phyloP scores from a whole-genome alignment of 2,113 vertebrate genomes.

The Pantherophis guttatus region DNA sequence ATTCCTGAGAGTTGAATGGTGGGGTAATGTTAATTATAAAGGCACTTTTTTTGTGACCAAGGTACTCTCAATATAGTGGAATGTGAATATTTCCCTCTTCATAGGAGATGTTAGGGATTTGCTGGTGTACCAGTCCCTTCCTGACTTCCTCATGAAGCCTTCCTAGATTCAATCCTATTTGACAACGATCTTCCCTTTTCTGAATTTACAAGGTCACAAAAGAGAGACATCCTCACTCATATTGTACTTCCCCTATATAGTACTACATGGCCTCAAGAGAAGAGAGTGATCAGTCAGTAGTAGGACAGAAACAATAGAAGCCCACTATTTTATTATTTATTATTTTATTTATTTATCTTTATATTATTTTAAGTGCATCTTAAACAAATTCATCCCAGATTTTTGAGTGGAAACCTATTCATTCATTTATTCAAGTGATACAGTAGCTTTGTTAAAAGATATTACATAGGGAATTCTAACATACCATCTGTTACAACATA shows the following conservation, averaged over 20 bases:
- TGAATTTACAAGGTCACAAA: neutral
- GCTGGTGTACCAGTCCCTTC: neutral
- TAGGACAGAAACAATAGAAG: neutral
- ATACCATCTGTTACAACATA: constrained; percentile 27
- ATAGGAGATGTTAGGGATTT: neutral
- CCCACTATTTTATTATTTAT: neutral
- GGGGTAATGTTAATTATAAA: neutral
- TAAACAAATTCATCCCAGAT: neutral
- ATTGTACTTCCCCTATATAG: neutral
- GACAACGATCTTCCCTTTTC: neutral
- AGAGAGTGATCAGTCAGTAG: neutral
- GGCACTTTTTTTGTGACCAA: neutral
- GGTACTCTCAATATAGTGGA: neutral
- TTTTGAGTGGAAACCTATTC: neutral
- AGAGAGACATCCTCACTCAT: neutral
- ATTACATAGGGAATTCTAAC: constrained; percentile 26
- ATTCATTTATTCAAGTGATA: neutral
- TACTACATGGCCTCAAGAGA: neutral
- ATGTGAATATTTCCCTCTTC: neutral
- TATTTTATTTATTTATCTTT: no score
- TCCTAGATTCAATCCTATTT: neutral
- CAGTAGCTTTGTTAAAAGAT: neutral
- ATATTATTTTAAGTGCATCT: neutral
- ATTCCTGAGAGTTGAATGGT: no score
- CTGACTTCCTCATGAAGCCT: neutral